Evolutionary conservation across 2,113 vertebrate species (phyloP), one percentile per base, ranked within the genome.

Genomic region (Psittacula cyanocephala): DNA sequence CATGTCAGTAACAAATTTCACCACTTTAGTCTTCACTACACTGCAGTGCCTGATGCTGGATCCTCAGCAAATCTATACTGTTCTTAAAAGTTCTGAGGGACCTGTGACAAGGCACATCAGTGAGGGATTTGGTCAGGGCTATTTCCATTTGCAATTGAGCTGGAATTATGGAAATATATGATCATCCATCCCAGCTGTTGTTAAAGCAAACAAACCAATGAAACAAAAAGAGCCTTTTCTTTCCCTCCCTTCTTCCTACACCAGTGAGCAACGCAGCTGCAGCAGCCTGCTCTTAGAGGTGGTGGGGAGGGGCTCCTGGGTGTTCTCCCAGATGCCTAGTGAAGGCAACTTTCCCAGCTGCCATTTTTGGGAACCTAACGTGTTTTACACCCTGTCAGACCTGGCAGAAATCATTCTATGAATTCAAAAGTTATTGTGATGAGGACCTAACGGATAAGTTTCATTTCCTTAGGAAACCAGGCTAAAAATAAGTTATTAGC

Each of bases 401-500:
- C 79, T 95, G 92, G 95, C 94, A 95, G 92, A 93, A 95, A 77
- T 95, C 23, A 55, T 84, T 78, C 69, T 44, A 22, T 72, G 89
- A 84, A 93, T 96, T 95, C 78, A 95, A 37, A 72, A 91, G 86
- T 95, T 95, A 92, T 68, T 97, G 92, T 95, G 86, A 81, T 91
- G 91, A 95, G 77, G 43, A 35, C 77, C 65, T 92, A 91, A 92
- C 52, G 93, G 95, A 91, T 95, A 92, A 95, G 96, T 97, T 97
- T 95, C 91, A 95, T 97, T 97, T 97, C 95, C 96, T 89, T 96
- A 95, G 95, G 96, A 97, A 97, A 84, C 44, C 7, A 81, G 69
- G 91, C 95, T 97, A 97, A 96, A 97, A 96, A 95, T 95, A 96
- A 50, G 6, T 63, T 89, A 76, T 72, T 62, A 88, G 76, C 63